phyloP scores from a whole-genome alignment of 2,888 invertebrate genomes.

The Catocala nupta region DNA sequence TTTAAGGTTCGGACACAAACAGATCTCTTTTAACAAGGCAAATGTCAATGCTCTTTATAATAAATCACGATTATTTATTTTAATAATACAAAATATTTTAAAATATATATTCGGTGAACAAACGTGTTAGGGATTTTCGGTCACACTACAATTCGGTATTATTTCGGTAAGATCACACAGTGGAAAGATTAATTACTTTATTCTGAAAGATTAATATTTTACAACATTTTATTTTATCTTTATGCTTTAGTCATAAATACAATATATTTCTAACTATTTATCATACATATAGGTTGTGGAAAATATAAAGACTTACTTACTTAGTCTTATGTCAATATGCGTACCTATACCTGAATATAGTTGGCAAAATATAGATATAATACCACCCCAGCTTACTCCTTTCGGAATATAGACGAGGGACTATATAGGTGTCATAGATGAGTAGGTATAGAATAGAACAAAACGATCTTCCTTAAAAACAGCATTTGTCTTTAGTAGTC shows the following conservation, averaged over 20 bases:
- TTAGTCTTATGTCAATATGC: too few relatives aligned
- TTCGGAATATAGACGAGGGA: too few relatives aligned
- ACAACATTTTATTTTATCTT: not conserved
- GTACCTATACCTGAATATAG: too few relatives aligned
- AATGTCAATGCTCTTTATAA: slow-evolving; percentile 38
- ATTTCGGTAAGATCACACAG: slow-evolving; percentile 3
- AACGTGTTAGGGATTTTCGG: not conserved
- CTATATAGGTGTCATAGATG: too few relatives aligned
- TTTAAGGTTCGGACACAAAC: not conserved
- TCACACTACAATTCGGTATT: slow-evolving; percentile 1
- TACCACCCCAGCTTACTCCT: too few relatives aligned
- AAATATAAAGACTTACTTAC: too few relatives aligned
- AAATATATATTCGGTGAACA: not conserved
- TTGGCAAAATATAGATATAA: too few relatives aligned
- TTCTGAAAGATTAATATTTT: not conserved
- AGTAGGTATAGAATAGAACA: too few relatives aligned
- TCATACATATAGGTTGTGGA: too few relatives aligned
- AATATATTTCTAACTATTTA: too few relatives aligned
- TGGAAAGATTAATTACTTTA: not conserved
- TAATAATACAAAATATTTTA: not conserved
- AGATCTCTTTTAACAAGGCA: slow-evolving; percentile 8
- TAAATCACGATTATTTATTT: slow-evolving; percentile 41
- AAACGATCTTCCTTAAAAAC: too few relatives aligned
- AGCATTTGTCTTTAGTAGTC: too few relatives aligned
- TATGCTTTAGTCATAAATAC: not conserved